A percentile compares a stretch with the other conserved stretches of the same genome.
These are phyloP conservation scores for Serinus canaria DNA, from an alignment of 2,113 vertebrate species.

Conservation along the genomic window DNA sequence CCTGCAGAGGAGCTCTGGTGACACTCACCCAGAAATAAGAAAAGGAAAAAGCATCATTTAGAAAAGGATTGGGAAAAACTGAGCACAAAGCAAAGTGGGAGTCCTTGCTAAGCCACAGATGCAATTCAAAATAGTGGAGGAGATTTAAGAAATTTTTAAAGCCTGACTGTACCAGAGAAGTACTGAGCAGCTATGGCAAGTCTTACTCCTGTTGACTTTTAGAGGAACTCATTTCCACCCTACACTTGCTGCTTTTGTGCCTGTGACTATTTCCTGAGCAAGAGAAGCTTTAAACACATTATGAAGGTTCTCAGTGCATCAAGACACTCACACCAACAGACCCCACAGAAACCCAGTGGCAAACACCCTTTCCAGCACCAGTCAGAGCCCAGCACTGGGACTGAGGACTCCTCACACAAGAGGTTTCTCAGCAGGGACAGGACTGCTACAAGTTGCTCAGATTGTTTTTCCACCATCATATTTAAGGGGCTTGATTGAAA, in stretches of 20 bases:
- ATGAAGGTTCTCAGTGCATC: background rate
- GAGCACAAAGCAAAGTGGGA: background rate
- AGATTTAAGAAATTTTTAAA: background rate
- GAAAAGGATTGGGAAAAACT: background rate
- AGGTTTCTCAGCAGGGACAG: background rate
- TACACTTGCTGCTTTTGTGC: background rate
- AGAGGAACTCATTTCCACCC: background rate
- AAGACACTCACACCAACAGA: background rate
- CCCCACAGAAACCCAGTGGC: background rate
- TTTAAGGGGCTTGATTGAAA: background rate
- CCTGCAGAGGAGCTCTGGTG: background rate
- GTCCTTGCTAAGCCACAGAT: background rate
- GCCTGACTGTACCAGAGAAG: background rate
- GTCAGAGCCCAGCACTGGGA: background rate
- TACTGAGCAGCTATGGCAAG: background rate
- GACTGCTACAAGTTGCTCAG: background rate
- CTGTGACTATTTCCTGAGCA: background rate
- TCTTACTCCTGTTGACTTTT: background rate
- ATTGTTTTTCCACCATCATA: background rate
- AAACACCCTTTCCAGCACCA: background rate
- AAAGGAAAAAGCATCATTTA: background rate
- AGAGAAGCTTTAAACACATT: background rate
- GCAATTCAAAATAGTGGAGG: background rate
- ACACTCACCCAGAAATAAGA: background rate
- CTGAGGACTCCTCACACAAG: rapidly evolving